Evolutionary conservation across 2,113 vertebrate genomes (phyloP).

Genomic region (Lagenorhynchus albirostris): DNA sequence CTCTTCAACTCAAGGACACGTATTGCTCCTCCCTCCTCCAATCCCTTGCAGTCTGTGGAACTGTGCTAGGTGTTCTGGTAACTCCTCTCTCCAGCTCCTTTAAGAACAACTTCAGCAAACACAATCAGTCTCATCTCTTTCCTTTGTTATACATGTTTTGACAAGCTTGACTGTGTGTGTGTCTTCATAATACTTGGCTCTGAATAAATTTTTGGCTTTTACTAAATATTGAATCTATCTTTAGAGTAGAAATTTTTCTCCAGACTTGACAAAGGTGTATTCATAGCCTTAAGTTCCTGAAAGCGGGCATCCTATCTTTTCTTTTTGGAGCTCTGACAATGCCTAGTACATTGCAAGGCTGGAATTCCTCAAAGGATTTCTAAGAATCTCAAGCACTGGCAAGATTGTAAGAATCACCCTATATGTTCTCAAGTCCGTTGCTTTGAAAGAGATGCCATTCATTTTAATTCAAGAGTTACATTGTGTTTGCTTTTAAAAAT

Average conservation of each 20-base stretch:
- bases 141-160: neutral
- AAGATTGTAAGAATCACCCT: neutral
- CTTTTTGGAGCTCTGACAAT: neutral
- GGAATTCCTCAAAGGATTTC: conserved; percentile 7
- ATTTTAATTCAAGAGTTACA: neutral
- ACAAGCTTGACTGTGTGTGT: conserved; percentile 23
- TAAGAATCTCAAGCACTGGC: neutral
- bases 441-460: neutral
- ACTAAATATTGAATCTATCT: conserved; percentile 34
- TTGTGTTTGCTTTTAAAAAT: neutral
- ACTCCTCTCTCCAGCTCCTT: neutral
- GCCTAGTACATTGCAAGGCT: neutral
- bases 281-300: neutral
- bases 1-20: neutral
- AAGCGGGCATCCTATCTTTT: neutral
- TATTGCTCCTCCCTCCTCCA: neutral
- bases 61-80: neutral
- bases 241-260: neutral
- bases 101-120: conserved; percentile 12
- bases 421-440: neutral
- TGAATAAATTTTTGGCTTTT: conserved; percentile 38
- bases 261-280: neutral
- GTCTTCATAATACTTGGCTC: conserved; percentile 19
- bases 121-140: neutral
- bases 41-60: neutral